A percentile compares a stretch with the other conserved stretches of the same genome.
phyloP scores from a whole-genome alignment of 2,888 invertebrate genomes.

The Eristalis arbustorum region DNA sequence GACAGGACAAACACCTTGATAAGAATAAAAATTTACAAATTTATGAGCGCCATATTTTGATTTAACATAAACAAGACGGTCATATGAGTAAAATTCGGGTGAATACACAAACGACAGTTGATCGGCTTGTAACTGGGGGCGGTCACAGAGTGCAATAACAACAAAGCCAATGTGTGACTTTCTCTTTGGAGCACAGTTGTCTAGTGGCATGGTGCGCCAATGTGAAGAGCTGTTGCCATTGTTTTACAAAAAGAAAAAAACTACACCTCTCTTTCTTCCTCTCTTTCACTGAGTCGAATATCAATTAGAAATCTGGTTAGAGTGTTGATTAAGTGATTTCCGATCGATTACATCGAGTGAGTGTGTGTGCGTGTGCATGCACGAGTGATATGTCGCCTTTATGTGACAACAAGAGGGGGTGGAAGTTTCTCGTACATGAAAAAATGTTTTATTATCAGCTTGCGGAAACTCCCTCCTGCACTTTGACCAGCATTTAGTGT shows the following conservation, averaged over 20 bases:
- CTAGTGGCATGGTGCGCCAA: constrained; percentile 11
- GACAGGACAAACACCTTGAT: constrained; percentile 55
- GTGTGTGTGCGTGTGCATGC: background rate
- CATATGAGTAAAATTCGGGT: constrained; percentile 12
- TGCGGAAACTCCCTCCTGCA: constrained; percentile 23
- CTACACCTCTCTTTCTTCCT: background rate
- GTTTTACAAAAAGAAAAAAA: constrained; percentile 5
- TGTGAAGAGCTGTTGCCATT: constrained; percentile 14
- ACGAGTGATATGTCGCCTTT: background rate
- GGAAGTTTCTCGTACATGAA: constrained; percentile 2
- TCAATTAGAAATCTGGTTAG: constrained; percentile 59
- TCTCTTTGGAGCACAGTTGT: constrained; percentile 57
- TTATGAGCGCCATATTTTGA: background rate
- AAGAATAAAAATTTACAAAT: constrained; percentile 9
- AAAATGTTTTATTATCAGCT: constrained; percentile 20
- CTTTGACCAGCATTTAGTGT: background rate
- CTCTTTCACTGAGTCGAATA: constrained; percentile 43
- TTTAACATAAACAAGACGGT: background rate
- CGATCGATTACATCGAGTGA: constrained; percentile 31
- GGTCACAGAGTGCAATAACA: constrained; percentile 44
- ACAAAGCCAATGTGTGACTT: constrained; percentile 36
- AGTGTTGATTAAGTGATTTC: constrained; percentile 51
- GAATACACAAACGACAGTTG: constrained; percentile 16
- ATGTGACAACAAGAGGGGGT: background rate
- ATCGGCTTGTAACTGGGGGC: constrained; percentile 53